Percentiles rank a stretch among this genome's conserved stretches.
These are phyloP conservation scores for Morelia viridis DNA, from an alignment of 2,797 vertebrate species.

Conservation along the genomic window DNA sequence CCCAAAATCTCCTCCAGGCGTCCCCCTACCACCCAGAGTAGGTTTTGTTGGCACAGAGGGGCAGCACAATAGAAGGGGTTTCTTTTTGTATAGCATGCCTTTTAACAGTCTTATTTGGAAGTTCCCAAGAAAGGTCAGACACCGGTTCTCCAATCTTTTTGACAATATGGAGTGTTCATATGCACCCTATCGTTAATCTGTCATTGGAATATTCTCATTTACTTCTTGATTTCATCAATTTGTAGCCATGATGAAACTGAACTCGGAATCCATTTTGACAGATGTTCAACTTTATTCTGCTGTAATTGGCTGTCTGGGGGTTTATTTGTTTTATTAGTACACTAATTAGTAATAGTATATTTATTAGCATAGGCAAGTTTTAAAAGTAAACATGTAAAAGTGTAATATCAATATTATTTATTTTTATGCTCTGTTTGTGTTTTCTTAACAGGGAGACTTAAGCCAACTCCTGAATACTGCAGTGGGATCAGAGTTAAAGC, in stretches of 20 bases:
- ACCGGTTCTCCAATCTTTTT: not conserved
- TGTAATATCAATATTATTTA: not conserved
- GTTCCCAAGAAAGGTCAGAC: not conserved
- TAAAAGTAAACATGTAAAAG: not conserved
- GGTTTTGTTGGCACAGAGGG: not conserved
- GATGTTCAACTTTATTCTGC: not conserved
- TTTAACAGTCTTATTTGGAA: not conserved
- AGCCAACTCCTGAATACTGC: constrained; percentile 67
- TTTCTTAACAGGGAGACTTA: constrained; percentile 66
- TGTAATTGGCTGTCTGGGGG: not conserved
- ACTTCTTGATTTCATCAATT: not conserved
- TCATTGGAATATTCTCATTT: not conserved
- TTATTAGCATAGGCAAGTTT: not conserved
- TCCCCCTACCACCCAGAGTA: not conserved
- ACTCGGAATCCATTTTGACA: not conserved
- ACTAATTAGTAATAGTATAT: not conserved
- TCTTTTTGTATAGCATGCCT: not conserved
- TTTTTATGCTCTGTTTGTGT: not conserved
- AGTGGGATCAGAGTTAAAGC: constrained; percentile 81
- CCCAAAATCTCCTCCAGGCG: not conserved
- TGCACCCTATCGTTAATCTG: not conserved
- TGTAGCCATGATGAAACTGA: not conserved
- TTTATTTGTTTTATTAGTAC: not conserved
- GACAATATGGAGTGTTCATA: not conserved
- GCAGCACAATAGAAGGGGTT: not conserved